Base-by-base conservation (phyloP, 2,888 invertebrate species). In the Tachina fera region DNA sequence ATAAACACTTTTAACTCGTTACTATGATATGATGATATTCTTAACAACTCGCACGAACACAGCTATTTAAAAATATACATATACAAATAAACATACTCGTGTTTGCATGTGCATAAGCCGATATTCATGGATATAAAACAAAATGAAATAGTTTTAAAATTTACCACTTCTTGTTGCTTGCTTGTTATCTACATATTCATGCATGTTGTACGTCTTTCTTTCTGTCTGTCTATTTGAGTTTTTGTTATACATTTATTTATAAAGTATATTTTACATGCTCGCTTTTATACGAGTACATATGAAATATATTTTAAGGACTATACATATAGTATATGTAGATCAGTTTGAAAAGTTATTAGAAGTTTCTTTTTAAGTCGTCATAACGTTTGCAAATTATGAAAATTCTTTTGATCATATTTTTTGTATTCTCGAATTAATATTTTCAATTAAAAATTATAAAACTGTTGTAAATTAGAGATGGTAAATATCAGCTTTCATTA, bases 1-100 rank as follows among this genome's bases (percentile, higher is more conserved):
- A 76, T 53, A 84, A 82, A 43, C 72, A 83, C 83, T 86, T 86
- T 83, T 56, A 86, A 76, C 76, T 86, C 83, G 83, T 86, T 86
- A 85, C 77, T 58, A 2, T 22, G 22, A 22, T 22, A 22, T 22
- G 22, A 47, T 77, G 72, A 77, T 85, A 81, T 81, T 58, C 77
- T 77, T 81, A 61, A 43, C 49, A 72, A 67, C 16, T 67, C 16
- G 45, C 43, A 16, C 19, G n/a, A 9, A 68, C 16, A 56, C 4
- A 31, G 31, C 31, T 31, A 31, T 31, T 31, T 31, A 31, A 3
- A 31, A 2, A 31, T 31, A 3, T 4, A 2, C 43, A 53, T 49
- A 60, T 16, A 43, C 65, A 39, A 1, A 45, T 2, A 51, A 9
- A 31, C 68, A 31, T 43, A 31, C 41, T 19, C 8, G 22, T n/a